Base-by-base conservation (phyloP, 2,113 vertebrate genomes). In the Callithrix jacchus region DNA sequence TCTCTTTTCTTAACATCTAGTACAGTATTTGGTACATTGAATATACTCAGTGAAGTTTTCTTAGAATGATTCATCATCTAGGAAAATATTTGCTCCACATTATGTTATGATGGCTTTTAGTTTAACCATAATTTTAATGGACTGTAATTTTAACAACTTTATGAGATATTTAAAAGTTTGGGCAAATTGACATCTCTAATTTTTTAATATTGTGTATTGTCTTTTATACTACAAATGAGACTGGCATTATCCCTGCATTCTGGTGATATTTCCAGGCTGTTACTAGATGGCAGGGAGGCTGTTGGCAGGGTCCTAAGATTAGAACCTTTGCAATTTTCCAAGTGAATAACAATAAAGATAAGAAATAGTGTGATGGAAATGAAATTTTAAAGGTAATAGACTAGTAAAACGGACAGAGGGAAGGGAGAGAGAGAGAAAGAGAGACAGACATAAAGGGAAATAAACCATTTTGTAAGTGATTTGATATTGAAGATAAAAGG, bases 71-170 rank as follows among this genome's bases (percentile, higher is more conserved):
- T 87, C 58, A 77, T 27, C 66, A 45, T 11, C 4, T 81, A 10
- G 37, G 35, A 91, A 80, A 88, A 70, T 74, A 42, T 64, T 93
- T 93, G 17, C 11, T 64, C 17, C 30, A 8, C 93, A 4, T 30
- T n/a, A 77, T 89, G 77, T 77, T 89, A 42, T 68, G 32, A 45
- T 80, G 27, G 64, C 23, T 79, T 12, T 66, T 83, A 66, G 37
- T 47, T 86, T 91, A 85, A 58, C 8, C 47, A 32, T 82, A 61
- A 85, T 93, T 93, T 96, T 13, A 87, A 30, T 93, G 61, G 77
- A 61, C 58, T 84, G 1, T 77, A 89, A 49, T 93, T 93, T 95
- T 76, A 84, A 77, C 37, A 54, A 73, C 52, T 27, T 47, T 74
- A 37, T 61, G 47, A 45, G 25, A 37, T 74, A 42, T 68, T 80